Evolutionary conservation across 2,888 invertebrate species (phyloP).

Genomic region (Sinotaia quadrata): DNA sequence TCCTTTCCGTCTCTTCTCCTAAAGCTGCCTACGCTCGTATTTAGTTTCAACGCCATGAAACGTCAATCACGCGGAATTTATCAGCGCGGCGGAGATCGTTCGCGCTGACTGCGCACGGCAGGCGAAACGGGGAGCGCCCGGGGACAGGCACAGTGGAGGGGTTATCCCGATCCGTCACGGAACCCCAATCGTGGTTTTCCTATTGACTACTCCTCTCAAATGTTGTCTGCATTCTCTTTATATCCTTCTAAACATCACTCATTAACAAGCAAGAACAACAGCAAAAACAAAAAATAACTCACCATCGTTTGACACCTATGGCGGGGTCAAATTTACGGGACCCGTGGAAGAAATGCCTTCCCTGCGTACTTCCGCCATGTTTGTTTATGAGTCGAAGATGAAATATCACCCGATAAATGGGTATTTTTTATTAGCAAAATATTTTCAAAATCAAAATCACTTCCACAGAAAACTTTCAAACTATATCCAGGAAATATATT

Average conservation of each 20-base stretch:
- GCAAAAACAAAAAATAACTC: conserved; percentile 21
- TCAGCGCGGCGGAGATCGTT: conserved; percentile 30
- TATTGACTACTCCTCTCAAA: conserved; percentile 9
- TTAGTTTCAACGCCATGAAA: conserved; percentile 31
- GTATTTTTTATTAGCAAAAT: conserved; percentile 7
- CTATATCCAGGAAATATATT: background rate
- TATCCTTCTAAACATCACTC: background rate
- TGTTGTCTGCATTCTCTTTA: background rate
- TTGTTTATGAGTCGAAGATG: conserved; percentile 51
- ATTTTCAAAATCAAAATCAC: conserved; percentile 6
- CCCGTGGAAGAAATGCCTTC: conserved; percentile 30
- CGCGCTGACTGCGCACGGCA: conserved; percentile 29
- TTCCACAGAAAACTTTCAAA: background rate
- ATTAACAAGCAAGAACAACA: conserved; percentile 10
- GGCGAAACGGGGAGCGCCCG: conserved; percentile 30
- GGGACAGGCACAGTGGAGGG: conserved; percentile 24
- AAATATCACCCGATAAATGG: conserved; percentile 27
- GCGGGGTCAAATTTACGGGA: conserved; percentile 30
- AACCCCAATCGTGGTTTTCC: conserved; percentile 20
- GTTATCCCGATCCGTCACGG: conserved; percentile 30
- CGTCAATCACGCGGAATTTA: conserved; percentile 33
- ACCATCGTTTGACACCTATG: conserved; percentile 30
- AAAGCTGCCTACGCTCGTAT: conserved; percentile 20
- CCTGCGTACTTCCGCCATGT: conserved; percentile 57
- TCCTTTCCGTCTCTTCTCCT: background rate